Evolutionary conservation across 2,888 invertebrate genomes (phyloP), one percentile per base, ranked within the genome.

Genomic region (Parasteatoda lunata): DNA sequence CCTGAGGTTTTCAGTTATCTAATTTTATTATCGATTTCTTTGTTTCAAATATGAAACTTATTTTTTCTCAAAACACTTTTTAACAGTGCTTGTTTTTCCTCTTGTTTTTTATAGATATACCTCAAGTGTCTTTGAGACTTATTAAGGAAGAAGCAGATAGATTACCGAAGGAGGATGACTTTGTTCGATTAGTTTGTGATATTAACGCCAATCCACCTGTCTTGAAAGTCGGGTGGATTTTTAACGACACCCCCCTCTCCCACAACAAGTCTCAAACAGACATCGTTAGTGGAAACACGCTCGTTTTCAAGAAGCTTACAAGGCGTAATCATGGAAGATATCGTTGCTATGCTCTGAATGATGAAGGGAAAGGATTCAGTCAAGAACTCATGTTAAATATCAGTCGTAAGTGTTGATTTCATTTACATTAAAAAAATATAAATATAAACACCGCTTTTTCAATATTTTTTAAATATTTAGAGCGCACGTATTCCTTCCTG

Each of bases 321-420:
- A 64, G 84, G 7, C 54, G 70, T 45, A 84, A 88, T 77, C 70
- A 66, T n/a, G 88, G 88, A 8, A 76, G 83, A n/a, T 88, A 88
- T 72, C 45, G 72, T 30, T 88, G 88, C 70, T 88, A 77, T 73
- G 88, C 88, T 72, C 80, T 81, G 69, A 88, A 88, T 72, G 84
- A 77, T 4, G 88, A 80, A 69, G 84, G 88, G 3, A 80, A 81
- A 45, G 88, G 88, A 7, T 59, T 70, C 59, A 88, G 88, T 51
- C 70, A 88, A 13, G 84, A 88, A 15, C 80, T 84, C 6, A 65
- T 47, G 48, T 71, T 88, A 30, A 88, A 88, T 59, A 81, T 88
- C 48, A 84, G 80, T 15, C 84, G 88, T 88, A 48, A 88, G 84
- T 88, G 68, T 30, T 3, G 30, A 30, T 30, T 30, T 30, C 2